Evolutionary conservation across 2,113 vertebrate genomes (phyloP), one percentile per base, ranked within the genome.

Genomic region (Alouatta palliata): DNA sequence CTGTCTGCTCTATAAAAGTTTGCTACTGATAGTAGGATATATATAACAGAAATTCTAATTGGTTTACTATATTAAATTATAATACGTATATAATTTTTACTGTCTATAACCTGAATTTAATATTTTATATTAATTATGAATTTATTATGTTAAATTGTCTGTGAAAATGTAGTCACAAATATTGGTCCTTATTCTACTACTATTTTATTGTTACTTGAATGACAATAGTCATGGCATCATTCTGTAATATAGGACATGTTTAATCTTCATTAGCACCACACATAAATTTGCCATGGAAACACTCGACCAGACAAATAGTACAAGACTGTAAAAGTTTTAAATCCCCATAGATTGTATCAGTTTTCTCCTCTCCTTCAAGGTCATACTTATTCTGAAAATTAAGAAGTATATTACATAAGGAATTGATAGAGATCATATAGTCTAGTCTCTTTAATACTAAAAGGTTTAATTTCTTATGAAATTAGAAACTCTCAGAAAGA

Each of bases 401-500:
- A 45, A 96, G 91, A 81, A 81, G 61, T 37, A 21, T 73, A 89
- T 96, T 87, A 95, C 68, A 84, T 77, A 61, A 95, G 91, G 83
- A 87, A 94, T 81, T 96, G 47, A 84, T 76, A 87, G n/a, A 97
- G 76, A 96, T 94, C 86, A 95, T n/a, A 94, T 37, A 97, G 35
- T 40, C 35, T 84, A 92, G 45, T 91, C 17, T 43, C 70, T 97
- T 96, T 96, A 95, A 97, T 95, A 93, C 90, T 93, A 86, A 97
- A 94, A 91, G 94, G 49, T 96, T 96, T 94, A 95, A 87, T 93
- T 93, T 89, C 93, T 83, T 97, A 91, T 80, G 56, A 97, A 97
- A 97, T 96, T 96, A 97, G 87, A 96, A 98, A 97, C 21, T 96
- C 77, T 93, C 89, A 91, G 61, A 95, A 96, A 97, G 87, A 91